Conservation (phyloP, 2,888 invertebrate genomes). For the Noctua fimbriata region DNA sequence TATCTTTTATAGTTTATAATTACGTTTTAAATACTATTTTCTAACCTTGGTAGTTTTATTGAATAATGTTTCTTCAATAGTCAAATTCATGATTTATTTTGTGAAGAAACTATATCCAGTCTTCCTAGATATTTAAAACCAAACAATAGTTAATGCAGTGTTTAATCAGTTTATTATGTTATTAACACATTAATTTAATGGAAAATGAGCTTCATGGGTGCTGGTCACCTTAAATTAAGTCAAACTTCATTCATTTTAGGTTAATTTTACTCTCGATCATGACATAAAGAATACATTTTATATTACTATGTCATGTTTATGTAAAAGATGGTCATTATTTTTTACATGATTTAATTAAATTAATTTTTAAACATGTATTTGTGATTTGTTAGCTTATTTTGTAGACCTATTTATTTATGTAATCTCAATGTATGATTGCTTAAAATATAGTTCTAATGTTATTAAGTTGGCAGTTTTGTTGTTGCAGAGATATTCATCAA, state of each 20-base stretch:
- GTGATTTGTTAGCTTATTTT: conserved; percentile 59
- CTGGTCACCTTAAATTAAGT: conserved; percentile 73
- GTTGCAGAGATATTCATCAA: conserved; percentile 16
- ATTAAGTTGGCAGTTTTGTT: conserved; percentile 24
- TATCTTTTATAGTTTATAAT: conserved; percentile 35
- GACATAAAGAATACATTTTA: conserved; percentile 56
- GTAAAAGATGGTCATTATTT: conserved; percentile 46
- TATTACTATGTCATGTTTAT: conserved; percentile 39
- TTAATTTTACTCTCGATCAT: conserved; percentile 53
- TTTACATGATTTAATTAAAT: conserved; percentile 46
- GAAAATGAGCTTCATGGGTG: conserved; percentile 65
- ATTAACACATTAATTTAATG: conserved; percentile 43
- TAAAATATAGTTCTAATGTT: conserved; percentile 32
- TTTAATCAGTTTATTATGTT: conserved; percentile 31
- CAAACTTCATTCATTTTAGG: conserved; percentile 58
- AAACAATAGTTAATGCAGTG: conserved; percentile 28
- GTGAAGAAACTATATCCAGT: conserved; percentile 5
- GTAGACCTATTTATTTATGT: conserved; percentile 55
- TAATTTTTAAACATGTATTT: conserved; percentile 49
- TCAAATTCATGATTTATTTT: neutral
- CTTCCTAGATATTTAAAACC: neutral
- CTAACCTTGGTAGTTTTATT: neutral
- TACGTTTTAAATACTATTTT: conserved; percentile 4
- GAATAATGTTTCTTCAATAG: neutral
- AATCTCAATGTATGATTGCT: conserved; percentile 47